Percentiles rank a stretch among this genome's conserved stretches.
These are phyloP conservation scores for Metallyticus violacea DNA, from an alignment of 2,888 invertebrate species.

Conservation along the genomic window DNA sequence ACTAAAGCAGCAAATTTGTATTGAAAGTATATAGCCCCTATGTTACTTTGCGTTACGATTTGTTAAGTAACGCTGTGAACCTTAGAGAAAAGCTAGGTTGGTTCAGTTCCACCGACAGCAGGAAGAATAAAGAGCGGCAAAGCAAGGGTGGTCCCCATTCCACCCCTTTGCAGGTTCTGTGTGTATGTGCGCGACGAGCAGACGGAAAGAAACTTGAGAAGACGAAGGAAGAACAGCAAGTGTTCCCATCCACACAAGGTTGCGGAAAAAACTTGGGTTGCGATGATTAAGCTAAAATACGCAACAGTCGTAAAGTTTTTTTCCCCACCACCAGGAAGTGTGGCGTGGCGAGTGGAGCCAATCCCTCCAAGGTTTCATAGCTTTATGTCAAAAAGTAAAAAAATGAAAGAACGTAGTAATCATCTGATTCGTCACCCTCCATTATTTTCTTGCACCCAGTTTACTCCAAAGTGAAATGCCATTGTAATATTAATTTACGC, in stretches of 20 bases:
- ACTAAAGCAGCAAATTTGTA: too few species aligned
- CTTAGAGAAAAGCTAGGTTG: background rate
- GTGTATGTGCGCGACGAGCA: background rate
- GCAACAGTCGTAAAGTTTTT: background rate
- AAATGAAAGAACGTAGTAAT: background rate
- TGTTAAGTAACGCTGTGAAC: background rate
- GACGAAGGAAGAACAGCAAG: background rate
- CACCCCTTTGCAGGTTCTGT: background rate
- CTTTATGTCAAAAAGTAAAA: background rate
- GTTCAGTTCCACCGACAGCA: background rate
- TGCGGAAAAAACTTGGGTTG: background rate
- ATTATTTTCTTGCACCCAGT: background rate
- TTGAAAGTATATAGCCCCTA: too few species aligned
- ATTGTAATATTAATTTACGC: background rate
- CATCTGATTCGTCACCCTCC: background rate
- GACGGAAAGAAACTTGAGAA: slow-evolving; percentile 6
- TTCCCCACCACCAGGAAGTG: background rate
- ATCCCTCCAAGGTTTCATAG: background rate
- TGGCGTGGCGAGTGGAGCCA: background rate
- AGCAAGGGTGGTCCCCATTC: background rate
- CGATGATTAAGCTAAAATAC: background rate
- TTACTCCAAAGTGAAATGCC: background rate
- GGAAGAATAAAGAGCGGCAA: background rate
- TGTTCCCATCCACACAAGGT: background rate
- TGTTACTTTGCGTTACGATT: background rate